Evolutionary conservation across 2,113 vertebrate genomes (phyloP).

Genomic region (Lontra canadensis): DNA sequence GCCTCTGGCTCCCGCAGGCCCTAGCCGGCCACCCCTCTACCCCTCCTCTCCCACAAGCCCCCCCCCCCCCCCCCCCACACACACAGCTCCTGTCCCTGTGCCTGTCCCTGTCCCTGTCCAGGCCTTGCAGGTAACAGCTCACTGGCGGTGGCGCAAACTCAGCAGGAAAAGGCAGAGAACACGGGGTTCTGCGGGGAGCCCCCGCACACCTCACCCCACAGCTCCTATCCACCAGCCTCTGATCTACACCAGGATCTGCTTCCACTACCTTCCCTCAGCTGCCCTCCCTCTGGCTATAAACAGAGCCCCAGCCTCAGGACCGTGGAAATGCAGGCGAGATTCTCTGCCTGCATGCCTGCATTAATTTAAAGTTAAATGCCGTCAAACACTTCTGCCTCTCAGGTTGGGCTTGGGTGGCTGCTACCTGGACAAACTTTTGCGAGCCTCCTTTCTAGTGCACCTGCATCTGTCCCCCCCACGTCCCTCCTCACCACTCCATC

Average conservation of each 20-base stretch:
- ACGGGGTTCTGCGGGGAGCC: neutral
- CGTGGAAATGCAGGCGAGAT: neutral
- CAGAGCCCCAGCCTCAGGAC: neutral
- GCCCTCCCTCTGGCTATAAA: neutral
- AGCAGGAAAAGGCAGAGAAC: neutral
- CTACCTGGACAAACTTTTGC: neutral
- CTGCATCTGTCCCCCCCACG: neutral
- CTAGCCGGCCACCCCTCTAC: neutral
- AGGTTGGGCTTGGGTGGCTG: neutral
- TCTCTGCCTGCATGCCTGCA: neutral
- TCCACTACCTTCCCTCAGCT: neutral
- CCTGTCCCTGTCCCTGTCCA: neutral
- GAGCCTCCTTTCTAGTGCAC: neutral
- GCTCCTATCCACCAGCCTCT: neutral
- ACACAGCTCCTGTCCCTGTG: neutral
- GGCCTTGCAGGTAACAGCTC: constrained; percentile 54
- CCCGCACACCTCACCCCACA: neutral
- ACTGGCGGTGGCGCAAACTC: neutral
- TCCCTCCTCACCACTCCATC: neutral
- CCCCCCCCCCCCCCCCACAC: constrained; percentile 30
- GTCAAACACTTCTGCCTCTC: neutral
- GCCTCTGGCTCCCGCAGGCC: neutral
- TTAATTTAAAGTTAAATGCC: constrained; percentile 3
- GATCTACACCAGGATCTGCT: neutral
- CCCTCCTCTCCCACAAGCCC: neutral